Base-by-base conservation (phyloP, 1,140 invertebrate genomes). In the Trichomalopsis sarcophagae region DNA sequence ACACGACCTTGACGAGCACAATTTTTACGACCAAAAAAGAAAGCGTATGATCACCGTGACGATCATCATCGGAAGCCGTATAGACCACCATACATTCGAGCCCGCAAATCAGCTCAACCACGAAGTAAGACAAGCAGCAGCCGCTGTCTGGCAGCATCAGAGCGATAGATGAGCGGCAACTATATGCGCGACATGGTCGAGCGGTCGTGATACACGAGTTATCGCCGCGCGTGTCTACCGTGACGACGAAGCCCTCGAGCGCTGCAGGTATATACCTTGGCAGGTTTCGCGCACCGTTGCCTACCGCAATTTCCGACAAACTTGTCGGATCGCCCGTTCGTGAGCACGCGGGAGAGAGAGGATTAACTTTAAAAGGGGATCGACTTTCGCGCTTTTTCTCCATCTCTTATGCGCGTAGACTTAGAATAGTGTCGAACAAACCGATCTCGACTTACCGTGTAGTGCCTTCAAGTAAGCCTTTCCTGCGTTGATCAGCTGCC, bases 381-480 rank as follows among this genome's bases (percentile, higher is more conserved):
- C 1, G 55, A n/a, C 55, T 21, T 62, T 62, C 55, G 21, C 14
- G 17, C 55, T 62, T 62, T 62, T n/a, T 62, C 50, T 62, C 17
- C 21, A 4, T 21, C 17, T 62, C 40, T 10, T n/a, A 7, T 21
- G 6, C 21, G 7, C 21, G 4, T 62, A 0, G 40, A 44, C 40
- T 44, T 62, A 55, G 50, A n/a, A 62, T 7, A 44, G 6, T 17
- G 55, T 62, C 55, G 55, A 62, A 62, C 17, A 17, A 62, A 62
- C 40, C 9, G 40, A 50, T 13, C 3, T 75, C 7, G 27, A 85
- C 97, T 97, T 94, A 98, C 97, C 97, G 93, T 98, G 97, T 89
- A 98, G 95, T 86, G 97, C 97, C 93, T 98, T 98, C 81, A 98
- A 94, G 93, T 98, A 98, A 30, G 97, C 97, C 93, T 98, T 98